Conservation (phyloP, 2,888 invertebrate genomes). For the Drosophila helvetica region DNA sequence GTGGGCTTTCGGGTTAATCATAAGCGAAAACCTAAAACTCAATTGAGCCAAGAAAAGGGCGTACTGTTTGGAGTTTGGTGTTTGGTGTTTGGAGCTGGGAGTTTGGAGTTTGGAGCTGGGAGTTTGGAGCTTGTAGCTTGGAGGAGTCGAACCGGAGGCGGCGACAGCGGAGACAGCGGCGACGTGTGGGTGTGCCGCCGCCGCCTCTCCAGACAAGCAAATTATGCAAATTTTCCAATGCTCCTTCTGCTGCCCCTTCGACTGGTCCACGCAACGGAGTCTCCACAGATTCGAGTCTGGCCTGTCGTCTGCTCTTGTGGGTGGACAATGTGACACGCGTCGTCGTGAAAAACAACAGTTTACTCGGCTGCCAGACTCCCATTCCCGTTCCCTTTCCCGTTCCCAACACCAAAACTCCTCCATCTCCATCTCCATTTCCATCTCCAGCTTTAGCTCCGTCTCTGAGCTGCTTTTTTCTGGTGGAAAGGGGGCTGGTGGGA, state of each 20-base stretch:
- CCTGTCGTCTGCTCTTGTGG: slow-evolving; percentile 74
- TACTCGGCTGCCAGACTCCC: slow-evolving; percentile 67
- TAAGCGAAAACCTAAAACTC: slow-evolving; percentile 24
- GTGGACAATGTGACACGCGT: slow-evolving; percentile 80
- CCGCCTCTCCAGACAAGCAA: slow-evolving; percentile 42
- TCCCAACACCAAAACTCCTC: slow-evolving; percentile 24
- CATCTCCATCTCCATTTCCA: slow-evolving; percentile 23
- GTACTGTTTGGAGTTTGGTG: not conserved
- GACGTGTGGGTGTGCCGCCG: slow-evolving; percentile 54
- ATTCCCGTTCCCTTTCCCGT: slow-evolving; percentile 24
- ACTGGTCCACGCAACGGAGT: slow-evolving; percentile 6
- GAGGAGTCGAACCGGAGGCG: slow-evolving; percentile 1
- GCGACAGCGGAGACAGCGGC: slow-evolving; percentile 25
- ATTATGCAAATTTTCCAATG: slow-evolving; percentile 1
- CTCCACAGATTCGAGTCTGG: slow-evolving; percentile 26
- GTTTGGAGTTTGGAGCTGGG: no score
- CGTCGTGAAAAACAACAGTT: slow-evolving; percentile 80
- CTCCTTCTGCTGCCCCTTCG: slow-evolving; percentile 42
- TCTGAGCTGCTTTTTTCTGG: not conserved
- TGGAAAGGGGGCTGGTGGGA: no score
- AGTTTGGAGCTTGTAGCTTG: no score
- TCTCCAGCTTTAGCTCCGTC: slow-evolving; percentile 1
- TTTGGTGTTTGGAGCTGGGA: no score
- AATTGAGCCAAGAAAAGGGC: slow-evolving; percentile 9
- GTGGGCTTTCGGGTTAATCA: not conserved